These are phyloP conservation scores for Anser brachyrhynchus DNA, from an alignment of 2,113 vertebrate species.

Conservation along the genomic window DNA sequence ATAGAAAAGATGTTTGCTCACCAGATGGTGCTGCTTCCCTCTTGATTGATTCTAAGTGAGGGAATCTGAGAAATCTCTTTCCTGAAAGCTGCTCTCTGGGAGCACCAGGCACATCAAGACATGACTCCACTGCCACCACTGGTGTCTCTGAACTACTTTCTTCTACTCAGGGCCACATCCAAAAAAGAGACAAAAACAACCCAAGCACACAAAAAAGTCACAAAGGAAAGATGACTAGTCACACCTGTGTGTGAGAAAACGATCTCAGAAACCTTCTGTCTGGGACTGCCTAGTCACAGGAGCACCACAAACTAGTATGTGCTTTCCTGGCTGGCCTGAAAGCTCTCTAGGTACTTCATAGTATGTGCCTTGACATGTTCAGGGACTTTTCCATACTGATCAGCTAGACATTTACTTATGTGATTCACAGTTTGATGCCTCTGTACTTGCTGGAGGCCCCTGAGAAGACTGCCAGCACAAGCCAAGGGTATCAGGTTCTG, in stretches of 20 bases:
- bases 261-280: neutral
- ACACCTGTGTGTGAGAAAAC: neutral
- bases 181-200: neutral
- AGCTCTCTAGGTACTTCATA: neutral
- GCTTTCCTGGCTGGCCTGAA: neutral
- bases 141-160: neutral
- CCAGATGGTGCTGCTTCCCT: constrained; percentile 65
- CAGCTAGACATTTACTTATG: neutral
- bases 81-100: neutral
- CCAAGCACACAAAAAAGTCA: neutral
- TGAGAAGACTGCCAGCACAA: neutral
- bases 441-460: neutral
- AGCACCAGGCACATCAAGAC: neutral
- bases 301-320: neutral
- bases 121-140: neutral
- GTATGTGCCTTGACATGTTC: neutral
- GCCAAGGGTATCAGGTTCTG: neutral
- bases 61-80: neutral
- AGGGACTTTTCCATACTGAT: neutral
- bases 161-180: neutral
- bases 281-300: neutral
- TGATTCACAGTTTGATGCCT: neutral
- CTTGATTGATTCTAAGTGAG: neutral
- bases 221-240: neutral
- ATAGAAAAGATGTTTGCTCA: constrained; percentile 23